Conservation (phyloP, 2,113 vertebrate species). For the Elaphurus davidianus region DNA sequence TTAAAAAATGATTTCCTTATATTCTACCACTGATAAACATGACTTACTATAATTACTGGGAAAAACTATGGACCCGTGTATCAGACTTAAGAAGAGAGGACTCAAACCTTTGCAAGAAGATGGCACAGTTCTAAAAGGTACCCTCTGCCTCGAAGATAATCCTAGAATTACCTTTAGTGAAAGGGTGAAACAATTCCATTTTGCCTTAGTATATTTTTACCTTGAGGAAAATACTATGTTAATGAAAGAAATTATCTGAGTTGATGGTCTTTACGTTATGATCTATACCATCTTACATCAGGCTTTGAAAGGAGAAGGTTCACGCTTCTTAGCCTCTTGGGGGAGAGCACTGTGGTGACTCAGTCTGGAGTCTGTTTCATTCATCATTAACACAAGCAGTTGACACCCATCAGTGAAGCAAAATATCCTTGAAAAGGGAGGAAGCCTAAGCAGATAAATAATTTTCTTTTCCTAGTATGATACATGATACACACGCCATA, state of each 20-base stretch:
- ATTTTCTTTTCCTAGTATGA: neutral
- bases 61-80: neutral
- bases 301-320: neutral
- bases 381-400: neutral
- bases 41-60: neutral
- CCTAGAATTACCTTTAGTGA: slow-evolving; percentile 6
- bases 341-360: neutral
- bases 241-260: neutral
- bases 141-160: neutral
- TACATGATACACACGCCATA: too few species aligned
- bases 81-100: neutral
- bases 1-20: neutral
- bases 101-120: neutral
- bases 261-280: neutral
- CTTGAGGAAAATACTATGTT: neutral
- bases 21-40: neutral
- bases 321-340: neutral
- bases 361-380: neutral
- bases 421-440: neutral
- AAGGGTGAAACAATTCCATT: slow-evolving; percentile 3
- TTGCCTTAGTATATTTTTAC: slow-evolving; percentile 3
- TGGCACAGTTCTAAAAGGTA: neutral
- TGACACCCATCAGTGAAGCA: neutral
- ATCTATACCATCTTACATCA: neutral
- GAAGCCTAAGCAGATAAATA: neutral